phyloP scores from a whole-genome alignment of 2,797 vertebrate species.

The Chrysocyon brachyurus region DNA sequence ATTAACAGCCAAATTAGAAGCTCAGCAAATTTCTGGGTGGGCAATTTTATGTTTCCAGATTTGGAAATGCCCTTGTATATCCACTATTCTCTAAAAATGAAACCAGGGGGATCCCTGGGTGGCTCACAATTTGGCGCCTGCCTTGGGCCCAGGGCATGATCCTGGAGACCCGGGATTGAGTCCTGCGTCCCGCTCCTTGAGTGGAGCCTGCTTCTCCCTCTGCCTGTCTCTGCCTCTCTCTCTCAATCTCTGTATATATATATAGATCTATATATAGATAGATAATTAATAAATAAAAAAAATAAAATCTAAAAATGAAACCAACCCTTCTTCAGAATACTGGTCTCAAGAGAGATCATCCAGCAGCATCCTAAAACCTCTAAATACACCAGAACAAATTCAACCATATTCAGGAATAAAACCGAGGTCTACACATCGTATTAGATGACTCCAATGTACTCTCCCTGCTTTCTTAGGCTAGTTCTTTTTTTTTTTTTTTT shows the following conservation, averaged over 20 bases:
- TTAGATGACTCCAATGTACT: neutral
- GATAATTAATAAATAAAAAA: no score
- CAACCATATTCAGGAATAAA: neutral
- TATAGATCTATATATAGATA: no score
- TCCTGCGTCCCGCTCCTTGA: no score
- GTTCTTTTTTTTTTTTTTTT: neutral
- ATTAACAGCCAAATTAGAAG: slow-evolving; percentile 76
- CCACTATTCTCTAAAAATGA: slow-evolving; percentile 38
- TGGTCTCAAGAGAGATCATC: neutral
- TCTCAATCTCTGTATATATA: no score
- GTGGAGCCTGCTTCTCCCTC: no score
- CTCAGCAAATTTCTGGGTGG: slow-evolving; percentile 69
- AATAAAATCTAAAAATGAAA: slow-evolving; percentile 64
- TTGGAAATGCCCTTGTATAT: slow-evolving; percentile 50
- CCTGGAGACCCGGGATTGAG: no score
- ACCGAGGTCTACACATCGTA: neutral
- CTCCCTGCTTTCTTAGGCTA: neutral
- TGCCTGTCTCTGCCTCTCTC: no score
- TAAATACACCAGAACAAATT: neutral
- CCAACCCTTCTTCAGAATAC: neutral
- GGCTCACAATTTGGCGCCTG: no score
- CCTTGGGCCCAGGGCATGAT: no score
- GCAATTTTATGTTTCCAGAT: slow-evolving; percentile 67
- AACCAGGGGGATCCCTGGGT: neutral
- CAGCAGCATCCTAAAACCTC: slow-evolving; percentile 4